A percentile compares a stretch with the other conserved stretches of the same genome.
Evolutionary conservation across 2,888 invertebrate species (phyloP).

Genomic region (Autographa gamma): DNA sequence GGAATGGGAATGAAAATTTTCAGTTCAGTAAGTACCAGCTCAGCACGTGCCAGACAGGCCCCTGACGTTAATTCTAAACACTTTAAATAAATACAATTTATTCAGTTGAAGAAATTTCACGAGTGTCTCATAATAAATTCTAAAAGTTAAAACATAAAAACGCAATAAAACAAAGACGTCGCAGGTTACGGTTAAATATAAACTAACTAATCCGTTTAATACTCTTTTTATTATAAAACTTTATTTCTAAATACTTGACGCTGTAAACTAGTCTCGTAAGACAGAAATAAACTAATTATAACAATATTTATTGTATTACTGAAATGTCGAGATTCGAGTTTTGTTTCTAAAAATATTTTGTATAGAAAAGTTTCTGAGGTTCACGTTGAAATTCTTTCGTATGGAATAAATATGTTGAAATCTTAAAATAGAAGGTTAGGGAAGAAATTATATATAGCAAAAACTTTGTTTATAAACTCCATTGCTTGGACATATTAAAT

Average conservation of each 20-base stretch:
- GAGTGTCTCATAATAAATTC: neutral
- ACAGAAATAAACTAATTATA: slow-evolving; percentile 34
- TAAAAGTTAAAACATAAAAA: slow-evolving; percentile 1
- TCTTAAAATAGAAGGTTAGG: neutral
- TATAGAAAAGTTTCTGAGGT: neutral
- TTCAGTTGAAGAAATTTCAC: neutral
- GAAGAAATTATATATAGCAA: neutral
- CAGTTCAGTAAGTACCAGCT: neutral
- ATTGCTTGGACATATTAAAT: neutral
- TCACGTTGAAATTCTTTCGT: neutral
- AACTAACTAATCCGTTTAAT: neutral
- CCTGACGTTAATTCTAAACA: neutral
- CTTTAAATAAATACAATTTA: slow-evolving; percentile 4
- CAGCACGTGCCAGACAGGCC: neutral
- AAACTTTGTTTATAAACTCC: neutral
- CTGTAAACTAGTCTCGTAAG: slow-evolving; percentile 7
- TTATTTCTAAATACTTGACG: slow-evolving; percentile 1
- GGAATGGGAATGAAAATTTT: neutral
- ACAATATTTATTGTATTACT: slow-evolving; percentile 27
- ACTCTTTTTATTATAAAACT: slow-evolving; percentile 6
- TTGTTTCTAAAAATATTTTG: slow-evolving; percentile 19
- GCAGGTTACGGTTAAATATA: neutral
- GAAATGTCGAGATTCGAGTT: slow-evolving; percentile 34
- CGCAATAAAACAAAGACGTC: neutral
- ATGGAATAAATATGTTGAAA: neutral